A percentile compares a stretch with the other conserved stretches of the same genome.
Conservation (phyloP, 2,888 invertebrate genomes). For the Nezara viridula region DNA sequence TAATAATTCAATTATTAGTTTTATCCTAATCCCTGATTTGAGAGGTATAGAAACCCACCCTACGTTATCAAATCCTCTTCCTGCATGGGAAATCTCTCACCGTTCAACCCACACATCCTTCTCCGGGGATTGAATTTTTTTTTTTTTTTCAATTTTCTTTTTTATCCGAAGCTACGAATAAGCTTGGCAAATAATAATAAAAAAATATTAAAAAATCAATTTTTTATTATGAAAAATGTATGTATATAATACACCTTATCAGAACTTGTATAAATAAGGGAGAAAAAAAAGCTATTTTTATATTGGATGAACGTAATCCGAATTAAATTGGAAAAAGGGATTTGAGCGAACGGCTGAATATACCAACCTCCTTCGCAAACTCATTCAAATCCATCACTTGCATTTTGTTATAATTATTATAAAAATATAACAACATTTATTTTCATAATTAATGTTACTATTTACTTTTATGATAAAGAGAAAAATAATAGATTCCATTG, state of each 20-base stretch:
- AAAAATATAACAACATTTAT: too few relatives aligned
- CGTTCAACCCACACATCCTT: background rate
- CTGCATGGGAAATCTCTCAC: background rate
- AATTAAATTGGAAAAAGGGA: background rate
- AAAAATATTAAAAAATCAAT: background rate
- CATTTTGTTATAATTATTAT: background rate
- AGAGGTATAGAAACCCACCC: background rate
- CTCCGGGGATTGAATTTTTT: background rate
- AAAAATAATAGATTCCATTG: too few relatives aligned
- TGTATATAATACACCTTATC: background rate
- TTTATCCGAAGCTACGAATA: background rate
- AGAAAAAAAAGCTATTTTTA: background rate
- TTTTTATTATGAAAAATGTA: background rate
- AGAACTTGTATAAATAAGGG: background rate
- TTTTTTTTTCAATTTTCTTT: constrained; percentile 2
- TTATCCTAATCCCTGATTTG: background rate
- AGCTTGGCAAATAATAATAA: constrained; percentile 9
- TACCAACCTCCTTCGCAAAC: background rate
- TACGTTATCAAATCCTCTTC: background rate
- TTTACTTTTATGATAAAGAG: too few relatives aligned
- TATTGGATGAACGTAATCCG: background rate
- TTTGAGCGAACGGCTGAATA: background rate
- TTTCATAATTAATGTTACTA: too few relatives aligned
- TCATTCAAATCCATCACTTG: background rate
- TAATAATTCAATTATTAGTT: background rate